Conservation (phyloP, 2,888 invertebrate genomes). For the Saturnia pavonia region DNA sequence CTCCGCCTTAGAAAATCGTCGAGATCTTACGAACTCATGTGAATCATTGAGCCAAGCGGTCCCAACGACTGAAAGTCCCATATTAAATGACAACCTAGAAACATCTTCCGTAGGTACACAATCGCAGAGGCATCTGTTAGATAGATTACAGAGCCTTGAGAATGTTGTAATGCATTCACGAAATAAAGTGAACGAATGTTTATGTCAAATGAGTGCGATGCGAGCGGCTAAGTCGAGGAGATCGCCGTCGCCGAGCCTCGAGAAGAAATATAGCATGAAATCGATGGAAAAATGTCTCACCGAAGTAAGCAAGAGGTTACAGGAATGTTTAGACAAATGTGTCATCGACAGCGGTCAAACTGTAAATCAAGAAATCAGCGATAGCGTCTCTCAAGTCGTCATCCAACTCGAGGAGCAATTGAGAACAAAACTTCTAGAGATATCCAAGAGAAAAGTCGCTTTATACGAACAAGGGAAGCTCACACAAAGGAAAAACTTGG, state of each 20-base stretch:
- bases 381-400: constrained; percentile 82
- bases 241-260: constrained; percentile 84
- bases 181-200: constrained; percentile 86
- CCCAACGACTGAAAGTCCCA: constrained; percentile 64
- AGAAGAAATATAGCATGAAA: constrained; percentile 83
- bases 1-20: constrained; percentile 76
- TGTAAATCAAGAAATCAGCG: constrained; percentile 56
- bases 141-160: constrained; percentile 83
- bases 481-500: constrained; percentile 85
- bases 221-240: constrained; percentile 83
- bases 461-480: constrained; percentile 86
- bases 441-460: constrained; percentile 85
- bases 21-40: constrained; percentile 78
- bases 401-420: constrained; percentile 86
- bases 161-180: constrained; percentile 84
- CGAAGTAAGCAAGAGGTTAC: constrained; percentile 83
- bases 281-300: constrained; percentile 84
- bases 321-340: constrained; percentile 82
- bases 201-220: constrained; percentile 84
- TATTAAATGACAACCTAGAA: constrained; percentile 55
- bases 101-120: constrained; percentile 71
- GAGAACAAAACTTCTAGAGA: constrained; percentile 85
- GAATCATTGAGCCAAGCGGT: constrained; percentile 78
- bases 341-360: constrained; percentile 75
- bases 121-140: constrained; percentile 79